Evolutionary conservation across 2,888 invertebrate species (phyloP), one percentile per base, ranked within the genome.

Genomic region (Synanthedon andrenaeformis): DNA sequence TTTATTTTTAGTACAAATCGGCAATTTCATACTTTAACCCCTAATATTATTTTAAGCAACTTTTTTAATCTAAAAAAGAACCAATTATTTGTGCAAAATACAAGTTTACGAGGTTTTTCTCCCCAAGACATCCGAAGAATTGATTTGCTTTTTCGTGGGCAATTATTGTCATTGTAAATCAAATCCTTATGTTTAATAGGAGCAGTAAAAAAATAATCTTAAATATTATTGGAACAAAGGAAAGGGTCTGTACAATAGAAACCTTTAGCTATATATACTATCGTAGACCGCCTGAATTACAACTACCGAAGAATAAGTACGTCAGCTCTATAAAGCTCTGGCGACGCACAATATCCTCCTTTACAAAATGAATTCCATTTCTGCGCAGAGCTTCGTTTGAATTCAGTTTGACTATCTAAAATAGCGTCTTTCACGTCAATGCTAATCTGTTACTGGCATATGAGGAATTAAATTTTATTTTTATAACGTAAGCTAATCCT

Each of bases 331-430:
- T 75, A 71, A 72, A 69, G 62, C 70, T 64, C 59, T 62, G 58
- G 61, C 68, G 66, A 63, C 70, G 66, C 69, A 74, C 73, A 77
- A 78, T 77, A 67, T 65, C 63, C 64, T 65, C 68, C 72, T 72
- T 73, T 77, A 74, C 75, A 70, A 71, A 67, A 66, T 64, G 63
- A 65, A 69, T 65, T 69, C 59, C 64, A 70, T 64, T 61, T 59
- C 64, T 63, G 60, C 67, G 62, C 63, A 65, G 65, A 63, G 63
- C 64, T 23, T 69, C 64, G 72, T 76, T 73, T 70, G 71, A 71
- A 78, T 74, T 76, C 71, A 75, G 70, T 72, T 75, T 69, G 63
- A 59, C 59, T 62, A 65, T 66, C 68, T 69, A 64, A 65, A 72
- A 69, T 67, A 65, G 66, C 64, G 62, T 62, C 57, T 63, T 69